These are phyloP conservation scores for Drosophila suzukii DNA, from an alignment of 1,140 invertebrate species.

Conservation along the genomic window DNA sequence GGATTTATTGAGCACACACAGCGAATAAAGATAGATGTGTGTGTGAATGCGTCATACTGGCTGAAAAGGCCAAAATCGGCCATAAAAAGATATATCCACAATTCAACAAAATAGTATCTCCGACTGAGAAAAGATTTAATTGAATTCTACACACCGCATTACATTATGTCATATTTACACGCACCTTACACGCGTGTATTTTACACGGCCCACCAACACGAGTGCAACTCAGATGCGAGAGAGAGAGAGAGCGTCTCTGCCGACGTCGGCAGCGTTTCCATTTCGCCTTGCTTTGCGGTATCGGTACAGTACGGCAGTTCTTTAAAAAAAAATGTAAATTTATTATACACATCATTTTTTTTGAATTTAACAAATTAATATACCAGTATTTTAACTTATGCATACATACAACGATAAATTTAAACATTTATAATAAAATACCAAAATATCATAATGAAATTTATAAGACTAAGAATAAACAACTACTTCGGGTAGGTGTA, in stretches of 20 bases:
- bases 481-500: too few species aligned
- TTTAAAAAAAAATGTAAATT: too few species aligned
- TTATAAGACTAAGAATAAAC: too few species aligned
- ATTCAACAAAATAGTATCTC: background rate
- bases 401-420: too few species aligned
- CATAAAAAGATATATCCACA: conserved; percentile 7
- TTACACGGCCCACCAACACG: conserved; percentile 9
- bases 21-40: background rate
- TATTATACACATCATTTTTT: too few species aligned
- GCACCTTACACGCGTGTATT: conserved; percentile 20
- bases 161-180: conserved; percentile 20
- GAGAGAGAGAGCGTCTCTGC: conserved; percentile 11
- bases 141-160: conserved; percentile 12
- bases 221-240: conserved; percentile 2
- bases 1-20: conserved; percentile 17
- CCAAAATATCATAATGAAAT: too few species aligned
- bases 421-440: too few species aligned
- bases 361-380: too few species aligned
- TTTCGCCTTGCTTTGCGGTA: conserved; percentile 1
- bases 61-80: conserved; percentile 24
- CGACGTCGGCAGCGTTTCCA: conserved; percentile 4
- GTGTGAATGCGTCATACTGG: conserved; percentile 38
- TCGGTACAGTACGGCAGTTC: conserved; percentile 48
- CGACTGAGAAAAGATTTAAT: conserved; percentile 4
- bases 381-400: too few species aligned